These are phyloP conservation scores for Ascaphus truei DNA, from an alignment of 2,113 vertebrate species.

Conservation along the genomic window DNA sequence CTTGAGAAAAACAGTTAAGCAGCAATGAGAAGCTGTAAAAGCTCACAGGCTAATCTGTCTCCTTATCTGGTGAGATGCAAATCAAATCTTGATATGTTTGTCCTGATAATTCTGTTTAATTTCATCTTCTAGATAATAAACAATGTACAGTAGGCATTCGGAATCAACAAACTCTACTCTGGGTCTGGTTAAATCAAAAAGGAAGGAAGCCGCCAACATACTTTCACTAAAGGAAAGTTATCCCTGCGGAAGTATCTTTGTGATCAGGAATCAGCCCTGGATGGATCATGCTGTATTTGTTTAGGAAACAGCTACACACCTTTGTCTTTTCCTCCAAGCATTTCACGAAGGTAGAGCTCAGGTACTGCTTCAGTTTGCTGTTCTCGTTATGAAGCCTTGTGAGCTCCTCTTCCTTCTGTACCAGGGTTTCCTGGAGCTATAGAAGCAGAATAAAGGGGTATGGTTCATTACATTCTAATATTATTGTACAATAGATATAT, in stretches of 20 bases:
- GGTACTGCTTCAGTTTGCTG: conserved; percentile 80
- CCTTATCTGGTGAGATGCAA: neutral
- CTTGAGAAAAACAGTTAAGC: neutral
- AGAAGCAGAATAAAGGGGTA: neutral
- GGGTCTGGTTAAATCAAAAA: no score
- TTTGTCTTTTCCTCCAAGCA: conserved; percentile 79
- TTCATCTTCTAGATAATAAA: neutral
- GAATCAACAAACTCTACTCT: no score
- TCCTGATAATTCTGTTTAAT: neutral
- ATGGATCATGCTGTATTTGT: neutral
- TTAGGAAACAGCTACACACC: conserved; percentile 54
- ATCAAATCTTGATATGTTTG: neutral
- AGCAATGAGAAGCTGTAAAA: neutral
- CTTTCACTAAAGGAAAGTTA: no score
- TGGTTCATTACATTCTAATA: no score
- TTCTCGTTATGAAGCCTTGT: conserved; percentile 88
- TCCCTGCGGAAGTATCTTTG: no score
- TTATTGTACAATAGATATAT: no score
- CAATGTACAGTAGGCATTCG: no score
- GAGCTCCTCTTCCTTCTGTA: conserved; percentile 92
- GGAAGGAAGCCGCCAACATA: no score
- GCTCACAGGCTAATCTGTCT: neutral
- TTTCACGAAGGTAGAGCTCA: conserved; percentile 82
- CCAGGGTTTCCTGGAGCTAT: conserved; percentile 88
- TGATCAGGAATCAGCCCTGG: neutral